Conservation (phyloP, 2,888 invertebrate species). For the Keiferia lycopersicella region DNA sequence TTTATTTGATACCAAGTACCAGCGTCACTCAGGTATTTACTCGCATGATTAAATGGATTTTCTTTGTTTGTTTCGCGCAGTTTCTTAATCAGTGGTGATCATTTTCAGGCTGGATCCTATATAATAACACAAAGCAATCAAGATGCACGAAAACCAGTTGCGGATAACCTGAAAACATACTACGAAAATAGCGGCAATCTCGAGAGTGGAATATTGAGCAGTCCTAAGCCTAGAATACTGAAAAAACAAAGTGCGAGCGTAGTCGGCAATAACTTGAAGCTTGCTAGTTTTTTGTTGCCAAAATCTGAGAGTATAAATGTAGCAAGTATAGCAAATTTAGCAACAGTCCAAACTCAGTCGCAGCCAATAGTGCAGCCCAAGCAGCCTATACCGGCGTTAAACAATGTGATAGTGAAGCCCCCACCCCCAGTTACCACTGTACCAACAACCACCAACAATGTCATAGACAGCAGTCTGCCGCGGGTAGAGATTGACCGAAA, state of each 20-base stretch:
- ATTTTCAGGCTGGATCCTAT: constrained; percentile 62
- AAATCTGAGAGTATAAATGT: constrained; percentile 53
- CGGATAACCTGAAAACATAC: constrained; percentile 72
- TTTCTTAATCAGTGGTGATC: constrained; percentile 26
- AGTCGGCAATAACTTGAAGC: constrained; percentile 67
- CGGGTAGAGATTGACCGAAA: constrained; percentile 67
- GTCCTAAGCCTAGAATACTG: constrained; percentile 51
- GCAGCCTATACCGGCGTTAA: constrained; percentile 47
- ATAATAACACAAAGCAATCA: constrained; percentile 55
- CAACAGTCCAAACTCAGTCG: constrained; percentile 29
- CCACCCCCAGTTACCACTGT: constrained; percentile 41
- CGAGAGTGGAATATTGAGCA: constrained; percentile 55
- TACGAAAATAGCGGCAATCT: constrained; percentile 76
- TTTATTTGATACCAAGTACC: constrained; percentile 71
- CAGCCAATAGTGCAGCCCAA: constrained; percentile 16
- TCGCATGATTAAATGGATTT: constrained; percentile 30
- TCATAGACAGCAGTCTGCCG: constrained; percentile 48
- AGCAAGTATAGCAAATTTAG: constrained; percentile 20
- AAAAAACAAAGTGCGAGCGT: constrained; percentile 55
- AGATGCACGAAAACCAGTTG: constrained; percentile 57
- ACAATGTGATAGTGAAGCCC: constrained; percentile 57
- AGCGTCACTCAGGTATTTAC: constrained; percentile 65
- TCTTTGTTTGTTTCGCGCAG: constrained; percentile 5
- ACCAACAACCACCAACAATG: constrained; percentile 35
- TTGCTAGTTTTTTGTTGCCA: constrained; percentile 68